Evolutionary conservation across 2,888 invertebrate species (phyloP), one percentile per base, ranked within the genome.

Genomic region (Hypsopygia costalis): DNA sequence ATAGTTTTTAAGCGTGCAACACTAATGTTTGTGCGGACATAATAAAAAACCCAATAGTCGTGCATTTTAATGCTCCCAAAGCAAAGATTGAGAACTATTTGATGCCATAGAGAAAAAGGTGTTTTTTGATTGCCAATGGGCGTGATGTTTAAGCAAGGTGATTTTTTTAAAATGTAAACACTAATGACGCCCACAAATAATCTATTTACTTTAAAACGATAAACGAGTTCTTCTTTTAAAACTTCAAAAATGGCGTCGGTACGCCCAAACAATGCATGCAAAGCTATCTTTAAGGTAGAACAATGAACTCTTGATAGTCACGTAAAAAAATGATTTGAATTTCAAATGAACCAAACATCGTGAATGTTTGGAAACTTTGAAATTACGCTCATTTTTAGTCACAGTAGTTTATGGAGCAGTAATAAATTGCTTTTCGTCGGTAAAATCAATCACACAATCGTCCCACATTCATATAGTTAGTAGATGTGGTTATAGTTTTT

Each of bases 1-100:
- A 62, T 4, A 61, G 64, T 57, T 63, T n/a, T 63, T 28, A 81
- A 79, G 85, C 86, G 86, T 87, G 87, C 82, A 73, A 69, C 79
- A 78, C 69, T 52, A 67, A 59, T 49, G 55, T 47, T 49, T 49
- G 56, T 57, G 57, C 50, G 50, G 49, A 58, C 43, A 41, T 42
- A 8, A 22, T 22, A 48, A 32, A 38, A 46, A 46, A 56, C 49
- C 55, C 51, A 48, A 41, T 47, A 44, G 39, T 54, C 62, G 71
- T 76, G 76, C 75, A 62, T 46, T 50, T 55, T 62, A 16, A 16
- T 65, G 61, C 60, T 53, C 55, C 60, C 59, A 51, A 64, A 64
- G 63, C 59, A 35, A 28, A 39, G 32, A 38, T 12, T 27, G 31
- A 42, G 45, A 51, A 16, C 16, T 16, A 16, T 16, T 3, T 34